Base-by-base conservation (phyloP, 2,113 vertebrate genomes). In the Aspidoscelis tigris region DNA sequence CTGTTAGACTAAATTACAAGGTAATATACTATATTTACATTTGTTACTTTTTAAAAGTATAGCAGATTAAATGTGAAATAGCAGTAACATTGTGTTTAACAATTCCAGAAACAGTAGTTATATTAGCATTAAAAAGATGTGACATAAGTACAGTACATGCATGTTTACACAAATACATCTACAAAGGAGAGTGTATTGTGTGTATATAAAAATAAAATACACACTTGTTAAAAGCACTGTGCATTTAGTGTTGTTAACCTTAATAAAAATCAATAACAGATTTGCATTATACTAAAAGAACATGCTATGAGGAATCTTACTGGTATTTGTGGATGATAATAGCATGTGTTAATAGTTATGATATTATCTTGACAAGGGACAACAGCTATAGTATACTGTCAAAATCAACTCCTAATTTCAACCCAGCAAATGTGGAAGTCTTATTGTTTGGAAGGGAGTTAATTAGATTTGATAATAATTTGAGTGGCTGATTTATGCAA, bases 1-100 rank as follows among this genome's bases (percentile, higher is more conserved):
- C 96, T 95, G 82, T 92, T 95, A 96, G 93, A 94, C 95, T 96
- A 96, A 92, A 94, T 93, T 93, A 93, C 91, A 95, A 96, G 96
- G 96, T 97, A 96, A 97, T 95, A 90, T 96, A 89, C 71, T 78
- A 89, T 33, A 86, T 90, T 96, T 94, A 68, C 83, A 86, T 95
- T 95, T 96, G 92, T 83, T 94, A 90, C 85, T 94, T 95, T 89
- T 61, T 61, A 61, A 61, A 89, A 92, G 93, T 82, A 91, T 96
- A 88, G 85, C 80, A 79, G 68, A 72, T 70, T 78, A 53, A 33
- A 69, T 44, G 88, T 93, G 87, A 83, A 92, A 93, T 94, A 90
- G 84, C 11, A 88, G 91, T 92, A 93, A 89, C 83, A 78, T 73
- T 74, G 47, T 89, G 68, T 86, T 90, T 94, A 87, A 78, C 90